Conservation (phyloP, 2,113 vertebrate species). For the Gobio gobio region DNA sequence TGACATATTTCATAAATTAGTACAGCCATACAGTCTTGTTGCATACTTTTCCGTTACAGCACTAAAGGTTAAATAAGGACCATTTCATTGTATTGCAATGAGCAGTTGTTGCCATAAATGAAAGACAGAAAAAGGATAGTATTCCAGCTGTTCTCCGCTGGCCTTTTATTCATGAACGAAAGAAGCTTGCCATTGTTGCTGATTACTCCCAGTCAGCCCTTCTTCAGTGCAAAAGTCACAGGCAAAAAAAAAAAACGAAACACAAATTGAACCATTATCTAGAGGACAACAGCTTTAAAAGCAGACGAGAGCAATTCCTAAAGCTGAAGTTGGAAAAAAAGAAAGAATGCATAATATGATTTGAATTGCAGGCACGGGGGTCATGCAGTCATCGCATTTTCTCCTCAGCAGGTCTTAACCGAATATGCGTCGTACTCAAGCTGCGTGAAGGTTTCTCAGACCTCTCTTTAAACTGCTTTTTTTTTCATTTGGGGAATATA, state of each 20-base stretch:
- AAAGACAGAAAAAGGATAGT: constrained; percentile 67
- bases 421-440: constrained; percentile 50
- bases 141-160: constrained; percentile 59
- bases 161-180: constrained; percentile 53
- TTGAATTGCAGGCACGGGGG: constrained; percentile 54
- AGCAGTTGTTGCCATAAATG: constrained; percentile 60
- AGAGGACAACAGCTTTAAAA: constrained; percentile 61
- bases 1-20: neutral
- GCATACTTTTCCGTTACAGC: neutral
- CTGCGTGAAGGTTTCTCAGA: constrained; percentile 51
- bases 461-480: constrained; percentile 13
- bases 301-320: constrained; percentile 60
- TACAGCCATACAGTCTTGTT: neutral
- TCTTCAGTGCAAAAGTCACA: constrained; percentile 48
- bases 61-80: constrained; percentile 55
- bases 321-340: constrained; percentile 52
- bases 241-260: constrained; percentile 38
- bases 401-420: constrained; percentile 53
- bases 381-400: constrained; percentile 61
- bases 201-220: constrained; percentile 59
- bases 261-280: constrained; percentile 69
- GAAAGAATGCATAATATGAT: constrained; percentile 54
- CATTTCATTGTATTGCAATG: constrained; percentile 63
- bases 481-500: neutral
- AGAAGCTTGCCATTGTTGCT: constrained; percentile 55